A percentile compares a stretch with the other conserved stretches of the same genome.
phyloP scores from a whole-genome alignment of 30 jellyfish, hydroid and myxozoan species.

The Cassiopea xamachana region DNA sequence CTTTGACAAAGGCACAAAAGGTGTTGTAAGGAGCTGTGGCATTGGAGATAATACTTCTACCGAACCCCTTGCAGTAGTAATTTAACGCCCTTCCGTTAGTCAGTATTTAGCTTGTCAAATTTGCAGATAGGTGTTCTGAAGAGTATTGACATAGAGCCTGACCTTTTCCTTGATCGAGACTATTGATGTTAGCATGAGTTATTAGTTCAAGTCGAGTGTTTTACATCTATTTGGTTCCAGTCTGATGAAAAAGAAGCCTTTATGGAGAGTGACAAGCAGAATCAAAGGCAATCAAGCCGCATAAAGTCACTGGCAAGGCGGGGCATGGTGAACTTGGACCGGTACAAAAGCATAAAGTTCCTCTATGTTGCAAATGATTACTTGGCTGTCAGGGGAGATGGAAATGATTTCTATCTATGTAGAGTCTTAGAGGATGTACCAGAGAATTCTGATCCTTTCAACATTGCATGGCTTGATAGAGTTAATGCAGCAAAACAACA shows the following conservation, averaged over 20 bases:
- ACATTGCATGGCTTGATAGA: slow-evolving; percentile 72
- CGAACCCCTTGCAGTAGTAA: too few relatives aligned
- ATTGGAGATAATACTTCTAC: too few relatives aligned
- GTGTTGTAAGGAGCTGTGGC: too few relatives aligned
- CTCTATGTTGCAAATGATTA: slow-evolving; percentile 68
- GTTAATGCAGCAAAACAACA: slow-evolving; percentile 15
- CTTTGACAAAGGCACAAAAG: too few relatives aligned
- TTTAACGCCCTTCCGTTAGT: too few relatives aligned
- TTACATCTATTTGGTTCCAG: background rate
- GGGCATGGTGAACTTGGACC: slow-evolving; percentile 47
- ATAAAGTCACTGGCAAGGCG: slow-evolving; percentile 34
- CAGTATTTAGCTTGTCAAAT: too few relatives aligned
- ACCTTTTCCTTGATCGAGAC: too few relatives aligned
- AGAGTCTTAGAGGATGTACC: slow-evolving; percentile 80
- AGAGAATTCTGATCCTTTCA: slow-evolving; percentile 39
- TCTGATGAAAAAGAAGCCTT: background rate
- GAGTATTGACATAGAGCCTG: too few relatives aligned
- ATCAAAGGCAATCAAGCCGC: background rate
- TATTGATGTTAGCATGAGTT: too few relatives aligned
- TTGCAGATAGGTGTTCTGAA: too few relatives aligned
- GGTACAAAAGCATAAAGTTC: slow-evolving; percentile 31
- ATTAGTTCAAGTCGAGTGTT: too few relatives aligned
- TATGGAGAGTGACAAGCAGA: background rate
- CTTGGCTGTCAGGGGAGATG: slow-evolving; percentile 76
- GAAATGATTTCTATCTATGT: slow-evolving; percentile 55